Evolutionary conservation across 2,113 vertebrate species (phyloP).

Genomic region (Myiozetetes cayanensis): DNA sequence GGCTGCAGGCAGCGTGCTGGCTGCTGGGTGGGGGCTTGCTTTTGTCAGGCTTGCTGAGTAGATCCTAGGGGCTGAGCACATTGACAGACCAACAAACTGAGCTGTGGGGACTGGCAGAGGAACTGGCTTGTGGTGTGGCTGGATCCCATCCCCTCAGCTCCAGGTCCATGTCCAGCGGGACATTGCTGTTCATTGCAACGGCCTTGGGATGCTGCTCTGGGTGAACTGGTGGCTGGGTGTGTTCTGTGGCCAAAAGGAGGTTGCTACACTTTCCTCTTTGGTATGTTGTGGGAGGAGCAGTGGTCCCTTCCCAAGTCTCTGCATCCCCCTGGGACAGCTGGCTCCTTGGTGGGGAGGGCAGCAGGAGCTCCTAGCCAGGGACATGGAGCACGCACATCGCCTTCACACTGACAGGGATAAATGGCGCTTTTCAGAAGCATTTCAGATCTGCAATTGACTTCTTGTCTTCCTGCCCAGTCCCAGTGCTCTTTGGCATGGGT

Average conservation of each 20-base stretch:
- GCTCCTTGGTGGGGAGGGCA: not conserved
- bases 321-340: not conserved
- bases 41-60: not conserved
- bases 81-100: not conserved
- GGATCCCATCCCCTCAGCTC: not conserved
- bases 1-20: not conserved
- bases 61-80: not conserved
- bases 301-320: not conserved
- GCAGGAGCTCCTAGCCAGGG: not conserved
- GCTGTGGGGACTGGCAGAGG: not conserved
- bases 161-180: accelerated
- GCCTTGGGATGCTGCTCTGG: not conserved
- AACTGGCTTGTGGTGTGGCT: not conserved
- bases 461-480: not conserved
- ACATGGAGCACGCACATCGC: accelerated
- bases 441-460: not conserved
- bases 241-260: not conserved
- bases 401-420: not conserved
- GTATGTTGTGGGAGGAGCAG: not conserved
- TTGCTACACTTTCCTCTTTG: not conserved
- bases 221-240: not conserved
- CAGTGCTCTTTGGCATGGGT: not conserved
- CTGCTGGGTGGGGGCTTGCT: not conserved
- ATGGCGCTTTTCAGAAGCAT: not conserved
- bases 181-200: accelerated